Base-by-base conservation (phyloP, 2,797 vertebrate species). In the Sebastolobus alascanus region DNA sequence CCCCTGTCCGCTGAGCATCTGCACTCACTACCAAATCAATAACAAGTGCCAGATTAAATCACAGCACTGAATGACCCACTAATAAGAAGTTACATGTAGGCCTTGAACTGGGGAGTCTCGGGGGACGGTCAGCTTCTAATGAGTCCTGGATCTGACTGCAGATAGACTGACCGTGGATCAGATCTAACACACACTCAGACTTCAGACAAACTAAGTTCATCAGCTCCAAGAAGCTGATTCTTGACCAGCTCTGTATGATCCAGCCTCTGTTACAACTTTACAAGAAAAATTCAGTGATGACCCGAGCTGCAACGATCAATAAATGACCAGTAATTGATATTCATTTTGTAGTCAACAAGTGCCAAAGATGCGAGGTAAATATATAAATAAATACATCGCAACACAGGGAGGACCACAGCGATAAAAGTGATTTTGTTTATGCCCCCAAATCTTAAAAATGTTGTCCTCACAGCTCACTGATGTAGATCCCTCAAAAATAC, bases 21-120 rank as follows among this genome's bases (percentile, higher is more conserved):
- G 74, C 33, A 54, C 68, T 79, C 55, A 37, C 43, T 56, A 35
- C 27, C 75, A 8, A 85, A 90, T 92, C 90, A 75, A 86, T 90
- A 71, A 33, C 16, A 29, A 58, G 68, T 43, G 56, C 38, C 63
- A n/a, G 40, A 82, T 84, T 74, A 75, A 77, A 84, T 77, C 37
- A 73, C 59, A 65, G 38, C 35, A 16, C 58, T 63, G 55, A 80
- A 65, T 54, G 54, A 84, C 59, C 76, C 35, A 11, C 27, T 76
- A 68, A 85, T 79, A 69, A 72, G 33, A 72, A 67, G 77, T 80
- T 68, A 66, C 60, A 68, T 38, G 38, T 20, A 43, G 70, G 78
- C 68, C 12, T 54, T 69, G 54, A 64, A 75, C 75, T 68, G 16
- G 11, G 5, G 35, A 40, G 52, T 68, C 63, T 59, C 18, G 1